Percentiles rank a stretch among this genome's conserved stretches.
These are phyloP conservation scores for Zoanthus sociatus DNA, from an alignment of 92 coral and sea anemone species.

Conservation along the genomic window DNA sequence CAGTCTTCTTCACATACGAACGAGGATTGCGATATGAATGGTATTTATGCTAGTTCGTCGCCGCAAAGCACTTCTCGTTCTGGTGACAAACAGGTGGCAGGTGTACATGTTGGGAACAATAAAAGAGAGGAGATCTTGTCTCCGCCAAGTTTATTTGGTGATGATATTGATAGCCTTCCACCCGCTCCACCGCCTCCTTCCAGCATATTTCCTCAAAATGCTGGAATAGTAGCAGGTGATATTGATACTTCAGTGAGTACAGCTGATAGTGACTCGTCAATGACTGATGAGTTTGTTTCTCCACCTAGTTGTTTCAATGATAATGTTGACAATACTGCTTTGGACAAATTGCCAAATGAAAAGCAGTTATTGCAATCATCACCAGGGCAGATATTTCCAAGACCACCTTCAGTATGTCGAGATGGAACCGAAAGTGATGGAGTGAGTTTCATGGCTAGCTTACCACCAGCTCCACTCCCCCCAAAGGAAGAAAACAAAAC, in stretches of 20 bases:
- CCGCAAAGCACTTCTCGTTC: not conserved
- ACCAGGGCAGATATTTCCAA: not conserved
- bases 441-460: slow-evolving; percentile 39
- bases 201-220: not conserved
- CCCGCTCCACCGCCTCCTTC: slow-evolving; percentile 88
- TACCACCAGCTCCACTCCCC: slow-evolving; percentile 56
- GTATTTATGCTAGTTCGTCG: not conserved
- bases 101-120: not conserved
- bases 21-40: not conserved
- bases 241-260: not conserved
- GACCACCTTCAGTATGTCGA: slow-evolving; percentile 2
- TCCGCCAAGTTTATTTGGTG: slow-evolving; percentile 86
- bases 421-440: slow-evolving; percentile 6
- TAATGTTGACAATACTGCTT: not conserved
- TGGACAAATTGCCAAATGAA: not conserved
- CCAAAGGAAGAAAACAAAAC: slow-evolving; percentile 43
- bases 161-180: slow-evolving; percentile 68
- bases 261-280: not conserved
- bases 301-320: slow-evolving; percentile 35
- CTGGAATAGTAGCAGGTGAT: not conserved
- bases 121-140: slow-evolving; percentile 44
- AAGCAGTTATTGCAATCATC: not conserved
- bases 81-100: not conserved
- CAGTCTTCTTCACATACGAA: not conserved
- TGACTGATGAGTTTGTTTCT: slow-evolving; percentile 23